These are phyloP conservation scores for Paratrypauchen microcephalus DNA, from an alignment of 2,797 vertebrate species.

Conservation along the genomic window DNA sequence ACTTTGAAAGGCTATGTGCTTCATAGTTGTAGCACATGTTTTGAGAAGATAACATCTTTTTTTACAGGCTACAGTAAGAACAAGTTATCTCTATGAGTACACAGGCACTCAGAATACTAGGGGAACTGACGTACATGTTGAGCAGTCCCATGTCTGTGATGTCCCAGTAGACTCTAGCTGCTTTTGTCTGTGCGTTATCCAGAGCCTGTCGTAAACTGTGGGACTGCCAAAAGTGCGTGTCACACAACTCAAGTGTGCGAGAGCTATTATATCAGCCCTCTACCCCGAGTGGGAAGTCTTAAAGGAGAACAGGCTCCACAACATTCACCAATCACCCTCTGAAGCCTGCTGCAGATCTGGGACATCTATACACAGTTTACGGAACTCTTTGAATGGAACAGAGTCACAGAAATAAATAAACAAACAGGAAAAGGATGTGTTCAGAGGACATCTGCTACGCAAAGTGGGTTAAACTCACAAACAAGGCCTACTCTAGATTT, in stretches of 20 bases:
- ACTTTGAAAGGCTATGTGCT: no score
- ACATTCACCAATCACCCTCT: slow-evolving; percentile 4
- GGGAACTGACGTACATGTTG: background rate
- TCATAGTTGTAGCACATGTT: background rate
- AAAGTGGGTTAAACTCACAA: background rate
- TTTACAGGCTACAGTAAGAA: background rate
- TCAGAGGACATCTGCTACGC: slow-evolving; percentile 10
- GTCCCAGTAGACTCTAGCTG: slow-evolving; percentile 29
- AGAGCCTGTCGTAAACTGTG: slow-evolving; percentile 28
- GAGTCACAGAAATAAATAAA: background rate
- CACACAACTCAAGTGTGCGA: slow-evolving; percentile 44
- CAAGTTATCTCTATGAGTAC: background rate
- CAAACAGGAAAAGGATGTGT: background rate
- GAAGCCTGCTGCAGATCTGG: slow-evolving; percentile 25
- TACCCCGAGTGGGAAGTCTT: slow-evolving; percentile 31
- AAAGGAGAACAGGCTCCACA: background rate
- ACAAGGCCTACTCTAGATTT: background rate
- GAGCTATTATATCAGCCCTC: slow-evolving; percentile 50
- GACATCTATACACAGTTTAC: slow-evolving; percentile 32
- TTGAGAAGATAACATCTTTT: background rate
- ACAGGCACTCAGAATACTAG: background rate
- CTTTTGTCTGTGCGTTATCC: slow-evolving; percentile 11
- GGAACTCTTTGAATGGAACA: slow-evolving; percentile 3
- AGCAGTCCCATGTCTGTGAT: background rate
- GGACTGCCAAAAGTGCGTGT: slow-evolving; percentile 45